Base-by-base conservation (phyloP, 1,140 invertebrate genomes). In the Drosophila sulfurigaster region DNA sequence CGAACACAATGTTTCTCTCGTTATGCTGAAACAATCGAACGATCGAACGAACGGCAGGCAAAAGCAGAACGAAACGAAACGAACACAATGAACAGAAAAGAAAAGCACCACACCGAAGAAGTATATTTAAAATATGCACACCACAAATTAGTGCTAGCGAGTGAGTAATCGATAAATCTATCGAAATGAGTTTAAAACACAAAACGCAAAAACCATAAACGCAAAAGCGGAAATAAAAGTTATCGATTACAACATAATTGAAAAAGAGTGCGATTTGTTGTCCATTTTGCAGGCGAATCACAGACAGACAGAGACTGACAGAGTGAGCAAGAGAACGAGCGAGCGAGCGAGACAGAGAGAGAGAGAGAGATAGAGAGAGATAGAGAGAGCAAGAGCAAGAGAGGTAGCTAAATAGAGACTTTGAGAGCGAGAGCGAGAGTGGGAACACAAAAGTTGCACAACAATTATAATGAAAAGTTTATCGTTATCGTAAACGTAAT, bases 81-180 rank as follows among this genome's bases (percentile, higher is more conserved):
- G 63, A 79, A 83, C 46, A 58, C 6, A 79, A 81, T 38, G 13
- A 79, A 81, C 43, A 8, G 35, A 74, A 81, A 54, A 28, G 45
- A 68, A 52, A 64, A n/a, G 35, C 54, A 78, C 59, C 69, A 81
- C 78, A 81, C 64, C 51, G 32, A 83, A 25, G 20, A 71, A 20
- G 35, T 41, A 48, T 65, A 25, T 43, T 43, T 11, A 38, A 41
- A 41, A 8, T n/a, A 46, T 57, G 48, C 78, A 83, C 78, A 78
- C 81, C 82, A 85, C 82, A 86, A 81, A 81, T 85, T 75, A 86
- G 82, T 81, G 75, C 75, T 75, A 85, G 67, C 77, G 38, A 78
- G 65, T 72, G 35, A 69, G 72, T 62, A 67, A 77, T 66, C 79
- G 62, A 68, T 56, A 62, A 52, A 54, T 54, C 41, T 41, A 71